Base-by-base conservation (phyloP, 2,888 invertebrate genomes). In the Aromia moschata region DNA sequence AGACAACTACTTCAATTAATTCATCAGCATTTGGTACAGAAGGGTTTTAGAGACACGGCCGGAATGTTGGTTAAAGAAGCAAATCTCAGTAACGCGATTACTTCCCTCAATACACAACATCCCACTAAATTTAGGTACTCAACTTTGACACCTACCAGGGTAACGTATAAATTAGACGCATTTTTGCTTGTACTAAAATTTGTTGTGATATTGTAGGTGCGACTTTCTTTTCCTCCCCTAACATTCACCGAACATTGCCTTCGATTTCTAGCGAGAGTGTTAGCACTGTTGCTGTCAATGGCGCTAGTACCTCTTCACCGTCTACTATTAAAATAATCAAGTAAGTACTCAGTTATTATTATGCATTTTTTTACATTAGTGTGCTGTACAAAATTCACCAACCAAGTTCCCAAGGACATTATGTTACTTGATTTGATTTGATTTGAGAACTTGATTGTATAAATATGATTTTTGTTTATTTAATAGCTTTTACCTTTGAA, bases 1-100 rank as follows among this genome's bases (percentile, higher is more conserved):
- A 89, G 91, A 40, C 97, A 99, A 79, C 83, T 99, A 30, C 87
- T 96, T 68, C 94, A 96, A 78, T 83, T 99, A 9, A 96, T 99
- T 43, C 89, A 94, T 74, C 91, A 93, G 56, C 96, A 98, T 82
- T 84, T 98, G 51, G 77, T 87, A 25, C 86, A 87, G 1, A 89
- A 93, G 71, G 96, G 93, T 0, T 84, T 92, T 46, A 59, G 76
- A 0, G 90, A 90, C 51, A 87, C 93, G 10, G 96, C 96, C 0
- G 81, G 85, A 0, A 82, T 84, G 46, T 81, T 97, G 62, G 89
- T 90, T 70, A 85, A 86, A 57, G 96, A 97, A 82, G 94, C 93
- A 0, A 85, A 84, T 40, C 81, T 93, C 55, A 86, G 86, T 51
- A 79, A 79, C 59, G 84, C 87, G 1, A 82, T 83, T 7, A 83